Base-by-base conservation (phyloP, 2,797 vertebrate genomes). In the Lithobates pipiens region DNA sequence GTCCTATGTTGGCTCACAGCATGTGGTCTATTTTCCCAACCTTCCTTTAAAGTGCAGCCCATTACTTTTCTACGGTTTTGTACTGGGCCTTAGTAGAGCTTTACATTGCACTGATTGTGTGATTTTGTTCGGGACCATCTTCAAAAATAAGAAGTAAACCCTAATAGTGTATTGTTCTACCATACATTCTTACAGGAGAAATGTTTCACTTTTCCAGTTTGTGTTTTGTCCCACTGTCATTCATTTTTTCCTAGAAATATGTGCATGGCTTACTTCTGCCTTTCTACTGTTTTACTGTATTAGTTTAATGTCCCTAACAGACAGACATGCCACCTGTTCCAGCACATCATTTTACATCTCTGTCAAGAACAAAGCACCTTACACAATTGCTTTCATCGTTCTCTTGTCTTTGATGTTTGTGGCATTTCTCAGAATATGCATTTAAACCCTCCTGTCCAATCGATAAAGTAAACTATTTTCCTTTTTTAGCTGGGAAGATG, bases 401-500 rank as follows among this genome's bases (percentile, higher is more conserved):
- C 89, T 90, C 91, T 91, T 88, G 91, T 29, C 88, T 92, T 92
- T 90, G 90, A 91, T 91, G 83, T 93, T 93, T 91, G 76, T 94
- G 93, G 93, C 91, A 91, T 91, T 90, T 92, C 54, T 23, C 57
- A 54, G 71, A 75, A 77, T 68, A 87, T 91, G 90, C 90, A 88
- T 94, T 95, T 91, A 90, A 93, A 90, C 90, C 91, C 92, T 83
- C 89, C 90, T 88, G 88, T 94, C 91, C 87, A 86, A 90, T 18
- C 32, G n/a, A 61, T 3, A 36, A 63, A 34, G 46, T 29, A 25
- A 65, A 72, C 90, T 92, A 90, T 93, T 93, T 93, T 92, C 91
- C 94, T 93, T 94, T 61, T 79, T 95, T 93, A 93, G 91, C 91
- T 93, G 94, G 94, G 93, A 95, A 94, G 89, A 85, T 92, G 86